These are phyloP conservation scores for Coelopa frigida DNA, from an alignment of 1,140 invertebrate genomes.

Conservation along the genomic window DNA sequence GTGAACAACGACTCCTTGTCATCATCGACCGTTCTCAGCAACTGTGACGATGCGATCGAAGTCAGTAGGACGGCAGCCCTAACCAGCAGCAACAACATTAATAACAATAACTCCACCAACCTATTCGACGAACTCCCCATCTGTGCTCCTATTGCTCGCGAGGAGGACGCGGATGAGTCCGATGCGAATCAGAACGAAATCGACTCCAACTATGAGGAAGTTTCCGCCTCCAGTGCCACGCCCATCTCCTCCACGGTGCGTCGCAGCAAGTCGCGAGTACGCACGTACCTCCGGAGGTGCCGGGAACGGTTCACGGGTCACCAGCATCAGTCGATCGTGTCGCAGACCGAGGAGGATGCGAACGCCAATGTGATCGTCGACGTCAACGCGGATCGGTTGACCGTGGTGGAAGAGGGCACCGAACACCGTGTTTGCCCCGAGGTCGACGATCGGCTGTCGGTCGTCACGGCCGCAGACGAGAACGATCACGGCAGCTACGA, in stretches of 20 bases:
- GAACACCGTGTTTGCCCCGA: constrained; percentile 1
- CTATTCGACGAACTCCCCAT: too few relatives aligned
- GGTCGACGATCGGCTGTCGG: neutral
- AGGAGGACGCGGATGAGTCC: constrained; percentile 24
- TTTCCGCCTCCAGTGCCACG: too few relatives aligned
- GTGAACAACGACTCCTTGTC: too few relatives aligned
- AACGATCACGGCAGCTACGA: constrained; percentile 6
- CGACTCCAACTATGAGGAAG: constrained; percentile 5
- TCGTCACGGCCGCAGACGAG: constrained; percentile 1
- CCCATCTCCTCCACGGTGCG: too few relatives aligned
- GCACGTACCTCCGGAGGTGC: constrained; percentile 48
- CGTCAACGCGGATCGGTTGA: constrained; percentile 5
- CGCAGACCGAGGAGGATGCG: neutral
- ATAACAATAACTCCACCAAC: too few relatives aligned
- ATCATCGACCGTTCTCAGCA: too few relatives aligned
- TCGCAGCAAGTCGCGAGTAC: constrained; percentile 48
- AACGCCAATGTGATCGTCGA: neutral
- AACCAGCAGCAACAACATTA: too few relatives aligned
- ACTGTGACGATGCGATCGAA: too few relatives aligned
- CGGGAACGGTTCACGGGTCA: constrained; percentile 45
- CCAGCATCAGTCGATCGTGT: constrained; percentile 13
- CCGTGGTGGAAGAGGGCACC: constrained; percentile 7
- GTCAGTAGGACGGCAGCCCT: too few relatives aligned
- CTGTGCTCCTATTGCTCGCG: constrained; percentile 37
- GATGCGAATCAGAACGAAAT: constrained; percentile 14